Percentiles rank a stretch among this genome's conserved stretches.
Evolutionary conservation across 2,888 invertebrate genomes (phyloP).

Genomic region (Pseudanteris insignis): DNA sequence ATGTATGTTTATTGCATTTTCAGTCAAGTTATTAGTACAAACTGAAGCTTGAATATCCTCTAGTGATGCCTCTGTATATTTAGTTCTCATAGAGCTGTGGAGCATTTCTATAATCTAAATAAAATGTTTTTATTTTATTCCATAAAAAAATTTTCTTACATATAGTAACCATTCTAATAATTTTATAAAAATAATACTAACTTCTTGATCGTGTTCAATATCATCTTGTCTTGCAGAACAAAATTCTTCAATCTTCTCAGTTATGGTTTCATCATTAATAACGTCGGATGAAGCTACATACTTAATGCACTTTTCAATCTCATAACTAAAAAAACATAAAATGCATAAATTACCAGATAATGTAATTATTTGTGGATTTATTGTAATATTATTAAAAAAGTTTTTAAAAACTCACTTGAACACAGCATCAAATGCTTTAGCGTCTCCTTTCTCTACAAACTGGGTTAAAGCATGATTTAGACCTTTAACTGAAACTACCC

Average conservation of each 20-base stretch:
- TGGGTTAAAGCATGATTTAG: constrained; percentile 25
- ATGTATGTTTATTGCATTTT: too few species aligned
- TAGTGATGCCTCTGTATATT: background rate
- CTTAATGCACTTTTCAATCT: constrained; percentile 22
- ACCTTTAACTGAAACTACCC: constrained; percentile 20
- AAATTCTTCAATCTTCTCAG: constrained; percentile 8
- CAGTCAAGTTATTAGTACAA: too few species aligned
- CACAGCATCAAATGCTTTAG: constrained; percentile 16
- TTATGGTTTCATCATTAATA: background rate
- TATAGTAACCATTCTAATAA: background rate
- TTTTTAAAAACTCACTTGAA: constrained; percentile 19
- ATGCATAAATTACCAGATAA: background rate
- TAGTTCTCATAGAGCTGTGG: constrained; percentile 3
- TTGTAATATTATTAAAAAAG: too few species aligned
- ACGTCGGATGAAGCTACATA: constrained; percentile 6
- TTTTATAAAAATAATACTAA: constrained; percentile 2
- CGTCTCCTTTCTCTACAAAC: constrained; percentile 23
- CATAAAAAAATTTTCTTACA: too few species aligned
- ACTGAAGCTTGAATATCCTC: too few species aligned
- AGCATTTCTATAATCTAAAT: constrained; percentile 24
- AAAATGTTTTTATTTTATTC: too few species aligned
- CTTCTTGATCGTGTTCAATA: constrained; percentile 9
- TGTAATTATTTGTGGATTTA: too few species aligned
- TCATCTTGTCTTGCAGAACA: constrained; percentile 9
- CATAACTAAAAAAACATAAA: constrained; percentile 8